Percentiles rank a stretch among this genome's conserved stretches.
These are phyloP conservation scores for Halictus ligatus DNA, from an alignment of 2,888 invertebrate species.

Conservation along the genomic window DNA sequence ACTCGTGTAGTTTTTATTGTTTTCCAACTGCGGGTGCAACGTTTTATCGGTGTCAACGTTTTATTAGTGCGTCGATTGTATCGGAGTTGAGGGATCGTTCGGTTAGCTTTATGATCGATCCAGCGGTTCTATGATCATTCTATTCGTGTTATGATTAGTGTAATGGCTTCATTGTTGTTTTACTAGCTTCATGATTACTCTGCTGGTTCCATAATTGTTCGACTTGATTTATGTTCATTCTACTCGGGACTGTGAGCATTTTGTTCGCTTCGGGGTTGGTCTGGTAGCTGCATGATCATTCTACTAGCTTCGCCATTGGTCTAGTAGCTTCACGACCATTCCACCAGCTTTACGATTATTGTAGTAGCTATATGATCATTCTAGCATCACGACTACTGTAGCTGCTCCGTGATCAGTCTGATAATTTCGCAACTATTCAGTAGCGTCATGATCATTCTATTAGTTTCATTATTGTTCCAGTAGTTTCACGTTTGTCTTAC, in stretches of 20 bases:
- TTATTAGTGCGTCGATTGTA: background rate
- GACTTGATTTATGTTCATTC: too few relatives aligned
- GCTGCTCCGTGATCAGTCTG: too few relatives aligned
- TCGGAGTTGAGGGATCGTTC: background rate
- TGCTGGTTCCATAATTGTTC: background rate
- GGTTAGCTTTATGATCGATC: background rate
- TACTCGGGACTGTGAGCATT: background rate
- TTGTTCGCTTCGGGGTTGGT: background rate
- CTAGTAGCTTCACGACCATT: background rate
- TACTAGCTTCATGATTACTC: background rate
- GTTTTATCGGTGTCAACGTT: too few relatives aligned
- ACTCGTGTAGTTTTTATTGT: background rate
- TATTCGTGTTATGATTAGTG: background rate
- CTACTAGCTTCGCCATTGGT: background rate
- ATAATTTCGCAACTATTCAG: too few relatives aligned
- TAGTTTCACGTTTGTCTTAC: too few relatives aligned
- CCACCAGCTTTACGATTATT: background rate
- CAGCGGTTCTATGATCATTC: background rate
- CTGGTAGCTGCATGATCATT: background rate
- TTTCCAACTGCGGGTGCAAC: background rate
- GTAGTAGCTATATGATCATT: too few relatives aligned
- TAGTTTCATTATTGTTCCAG: too few relatives aligned
- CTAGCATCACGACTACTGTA: too few relatives aligned
- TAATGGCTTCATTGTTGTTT: background rate
- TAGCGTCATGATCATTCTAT: too few relatives aligned